phyloP scores from a whole-genome alignment of 37 sponge, comb jelly and placozoan genomes.

The Bolinopsis microptera region DNA sequence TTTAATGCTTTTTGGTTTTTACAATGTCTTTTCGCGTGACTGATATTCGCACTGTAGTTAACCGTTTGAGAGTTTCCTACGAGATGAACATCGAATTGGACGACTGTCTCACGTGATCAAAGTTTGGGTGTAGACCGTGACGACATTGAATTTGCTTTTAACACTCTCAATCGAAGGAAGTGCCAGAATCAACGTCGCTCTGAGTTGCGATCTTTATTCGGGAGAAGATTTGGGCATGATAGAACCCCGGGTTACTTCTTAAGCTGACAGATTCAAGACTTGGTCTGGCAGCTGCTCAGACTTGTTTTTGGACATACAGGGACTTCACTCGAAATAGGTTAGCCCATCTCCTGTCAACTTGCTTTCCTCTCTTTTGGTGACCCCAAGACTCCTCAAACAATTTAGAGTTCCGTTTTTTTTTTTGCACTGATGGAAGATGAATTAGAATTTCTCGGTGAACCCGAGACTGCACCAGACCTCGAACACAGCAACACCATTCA shows the following conservation, averaged over 20 bases:
- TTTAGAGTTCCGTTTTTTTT: too few relatives aligned
- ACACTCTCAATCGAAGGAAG: not conserved
- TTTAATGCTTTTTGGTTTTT: not conserved
- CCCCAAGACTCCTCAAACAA: not conserved
- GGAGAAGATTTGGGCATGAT: too few relatives aligned
- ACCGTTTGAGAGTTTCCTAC: too few relatives aligned
- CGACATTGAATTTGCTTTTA: not conserved
- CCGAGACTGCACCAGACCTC: not conserved
- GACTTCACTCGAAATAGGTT: not conserved
- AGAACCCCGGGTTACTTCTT: too few relatives aligned
- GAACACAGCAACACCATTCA: not conserved
- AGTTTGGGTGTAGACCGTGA: not conserved
- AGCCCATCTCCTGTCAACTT: not conserved
- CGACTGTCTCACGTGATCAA: not conserved
- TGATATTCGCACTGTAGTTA: slow-evolving; percentile 16
- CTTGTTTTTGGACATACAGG: not conserved
- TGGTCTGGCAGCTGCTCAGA: not conserved
- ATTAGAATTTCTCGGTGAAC: not conserved
- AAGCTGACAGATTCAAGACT: not conserved
- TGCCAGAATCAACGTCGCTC: not conserved
- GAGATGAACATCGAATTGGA: not conserved
- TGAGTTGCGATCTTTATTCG: not conserved
- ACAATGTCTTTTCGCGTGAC: slow-evolving; percentile 28
- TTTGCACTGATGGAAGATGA: not conserved
- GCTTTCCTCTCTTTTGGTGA: not conserved